Evolutionary conservation across 2,113 vertebrate species (phyloP).

Genomic region (Menura novaehollandiae): DNA sequence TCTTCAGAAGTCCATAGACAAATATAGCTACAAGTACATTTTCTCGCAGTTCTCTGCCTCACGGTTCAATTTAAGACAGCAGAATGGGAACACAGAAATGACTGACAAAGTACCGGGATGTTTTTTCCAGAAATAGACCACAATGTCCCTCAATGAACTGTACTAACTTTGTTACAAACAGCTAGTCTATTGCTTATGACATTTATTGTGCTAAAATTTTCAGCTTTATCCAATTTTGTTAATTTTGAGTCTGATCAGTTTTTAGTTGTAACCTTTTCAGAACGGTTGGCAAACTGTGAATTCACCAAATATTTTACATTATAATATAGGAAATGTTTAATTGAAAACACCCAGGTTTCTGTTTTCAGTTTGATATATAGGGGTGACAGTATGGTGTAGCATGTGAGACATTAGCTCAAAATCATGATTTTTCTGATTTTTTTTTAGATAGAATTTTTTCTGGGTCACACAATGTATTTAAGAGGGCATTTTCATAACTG

Average conservation of each 20-base stretch:
- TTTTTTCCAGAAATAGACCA: slow-evolving; percentile 63
- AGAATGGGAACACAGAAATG: not conserved
- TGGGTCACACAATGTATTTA: not conserved
- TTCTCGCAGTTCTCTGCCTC: not conserved
- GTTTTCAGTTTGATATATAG: not conserved
- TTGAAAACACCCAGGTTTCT: not conserved
- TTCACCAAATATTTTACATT: not conserved
- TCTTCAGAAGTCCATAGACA: not conserved
- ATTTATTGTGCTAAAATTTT: slow-evolving; percentile 36
- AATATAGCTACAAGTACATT: not conserved
- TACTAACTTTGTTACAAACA: slow-evolving; percentile 64
- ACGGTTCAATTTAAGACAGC: not conserved
- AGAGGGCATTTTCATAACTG: not conserved
- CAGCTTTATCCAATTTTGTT: slow-evolving; percentile 57
- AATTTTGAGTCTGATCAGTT: slow-evolving; percentile 70
- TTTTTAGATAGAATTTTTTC: not conserved
- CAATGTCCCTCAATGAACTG: slow-evolving; percentile 26
- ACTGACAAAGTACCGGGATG: slow-evolving; percentile 40
- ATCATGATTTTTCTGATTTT: accelerated
- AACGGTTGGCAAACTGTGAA: not conserved
- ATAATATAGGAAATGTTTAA: not conserved
- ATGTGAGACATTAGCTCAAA: not conserved
- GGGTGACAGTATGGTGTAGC: not conserved
- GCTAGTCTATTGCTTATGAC: not conserved
- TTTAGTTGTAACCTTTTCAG: slow-evolving; percentile 62